Percentiles rank a stretch among this genome's conserved stretches.
phyloP scores from a whole-genome alignment of 1,140 invertebrate genomes.

The Asobara japonica region DNA sequence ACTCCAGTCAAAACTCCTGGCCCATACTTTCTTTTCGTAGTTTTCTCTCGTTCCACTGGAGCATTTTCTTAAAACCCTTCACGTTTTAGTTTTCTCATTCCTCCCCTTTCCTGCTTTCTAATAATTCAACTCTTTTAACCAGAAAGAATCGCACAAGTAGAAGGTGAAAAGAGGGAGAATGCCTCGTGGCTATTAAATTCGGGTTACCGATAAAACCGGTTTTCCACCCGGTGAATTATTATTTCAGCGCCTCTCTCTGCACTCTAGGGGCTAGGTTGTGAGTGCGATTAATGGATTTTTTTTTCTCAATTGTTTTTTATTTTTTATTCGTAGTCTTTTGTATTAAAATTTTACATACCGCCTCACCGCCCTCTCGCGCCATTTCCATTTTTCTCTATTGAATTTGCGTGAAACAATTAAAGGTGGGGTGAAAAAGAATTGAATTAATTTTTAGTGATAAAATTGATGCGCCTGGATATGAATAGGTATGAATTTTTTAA shows the following conservation, averaged over 20 bases:
- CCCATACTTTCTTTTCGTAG: neutral
- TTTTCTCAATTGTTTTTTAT: too few species aligned
- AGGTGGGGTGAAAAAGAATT: neutral
- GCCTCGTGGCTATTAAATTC: constrained; percentile 29
- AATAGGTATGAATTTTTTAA: neutral
- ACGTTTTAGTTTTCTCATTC: neutral
- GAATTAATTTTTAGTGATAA: neutral
- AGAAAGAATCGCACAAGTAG: constrained; percentile 22
- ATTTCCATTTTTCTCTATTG: neutral
- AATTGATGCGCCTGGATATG: too few species aligned
- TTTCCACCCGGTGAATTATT: constrained; percentile 32
- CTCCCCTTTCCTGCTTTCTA: constrained; percentile 15
- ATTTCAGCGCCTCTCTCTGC: constrained; percentile 22
- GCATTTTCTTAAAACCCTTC: neutral
- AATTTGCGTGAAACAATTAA: neutral
- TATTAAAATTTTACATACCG: constrained; percentile 10
- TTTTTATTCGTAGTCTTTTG: constrained; percentile 18
- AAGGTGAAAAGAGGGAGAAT: constrained; percentile 10
- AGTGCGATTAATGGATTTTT: constrained; percentile 24
- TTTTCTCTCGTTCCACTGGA: neutral
- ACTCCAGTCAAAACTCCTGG: too few species aligned
- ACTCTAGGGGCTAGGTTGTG: neutral
- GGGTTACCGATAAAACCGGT: constrained; percentile 33
- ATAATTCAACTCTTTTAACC: constrained; percentile 33
- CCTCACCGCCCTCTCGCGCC: neutral